phyloP scores from a whole-genome alignment of 1,140 invertebrate species.

The Panagrolaimus sp. region DNA sequence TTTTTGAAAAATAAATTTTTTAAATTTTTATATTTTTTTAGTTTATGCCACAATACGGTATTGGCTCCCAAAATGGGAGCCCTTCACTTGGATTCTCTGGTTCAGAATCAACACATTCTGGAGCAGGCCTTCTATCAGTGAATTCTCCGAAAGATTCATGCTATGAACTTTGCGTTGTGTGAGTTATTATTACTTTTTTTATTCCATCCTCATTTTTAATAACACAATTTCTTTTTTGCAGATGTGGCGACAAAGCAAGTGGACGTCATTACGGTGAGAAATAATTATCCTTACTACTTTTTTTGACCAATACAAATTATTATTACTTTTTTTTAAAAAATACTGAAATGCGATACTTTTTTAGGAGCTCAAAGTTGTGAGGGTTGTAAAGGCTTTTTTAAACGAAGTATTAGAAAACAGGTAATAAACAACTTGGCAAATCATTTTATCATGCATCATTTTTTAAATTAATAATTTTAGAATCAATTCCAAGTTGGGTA shows the following conservation, averaged over 20 bases:
- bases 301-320: too few species aligned
- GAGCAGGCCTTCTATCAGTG: background rate
- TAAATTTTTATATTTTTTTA: background rate
- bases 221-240: background rate
- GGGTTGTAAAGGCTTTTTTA: constrained; percentile 71
- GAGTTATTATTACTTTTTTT: background rate
- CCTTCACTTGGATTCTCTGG: background rate
- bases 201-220: too few species aligned
- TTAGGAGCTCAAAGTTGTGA: constrained; percentile 63
- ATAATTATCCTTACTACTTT: too few species aligned
- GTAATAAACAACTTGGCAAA: too few species aligned
- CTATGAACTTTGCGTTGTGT: constrained; percentile 11
- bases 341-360: background rate
- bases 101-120: constrained; percentile 10
- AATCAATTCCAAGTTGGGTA: constrained; percentile 68
- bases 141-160: background rate
- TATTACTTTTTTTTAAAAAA: too few species aligned
- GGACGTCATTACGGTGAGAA: constrained; percentile 9
- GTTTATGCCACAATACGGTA: constrained; percentile 13
- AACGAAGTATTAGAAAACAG: constrained; percentile 50
- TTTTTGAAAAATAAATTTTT: too few species aligned
- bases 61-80: constrained; percentile 10
- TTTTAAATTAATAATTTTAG: too few species aligned
- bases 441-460: too few species aligned
- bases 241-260: constrained; percentile 12